Percentiles rank a stretch among this genome's conserved stretches.
These are phyloP conservation scores for Ephestia elutella DNA, from an alignment of 1,140 invertebrate genomes.

Conservation along the genomic window DNA sequence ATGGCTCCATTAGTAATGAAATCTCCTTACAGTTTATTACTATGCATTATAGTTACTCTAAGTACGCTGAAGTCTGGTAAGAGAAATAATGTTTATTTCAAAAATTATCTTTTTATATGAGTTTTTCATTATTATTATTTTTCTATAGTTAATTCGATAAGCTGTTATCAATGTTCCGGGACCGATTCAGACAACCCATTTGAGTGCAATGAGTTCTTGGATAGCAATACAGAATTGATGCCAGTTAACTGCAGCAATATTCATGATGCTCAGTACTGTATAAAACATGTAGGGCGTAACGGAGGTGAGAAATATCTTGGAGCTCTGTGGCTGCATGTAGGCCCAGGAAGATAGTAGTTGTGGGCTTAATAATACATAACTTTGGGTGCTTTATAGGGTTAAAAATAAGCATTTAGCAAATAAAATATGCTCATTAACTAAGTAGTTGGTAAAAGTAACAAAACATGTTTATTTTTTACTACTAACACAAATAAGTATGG, in stretches of 20 bases:
- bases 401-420: too few relatives aligned
- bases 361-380: slow-evolving; percentile 12
- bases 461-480: too few relatives aligned
- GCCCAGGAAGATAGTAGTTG: neutral
- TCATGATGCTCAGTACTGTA: slow-evolving; percentile 89
- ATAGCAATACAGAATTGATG: slow-evolving; percentile 79
- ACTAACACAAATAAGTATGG: too few relatives aligned
- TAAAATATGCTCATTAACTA: too few relatives aligned
- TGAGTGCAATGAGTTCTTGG: slow-evolving; percentile 91
- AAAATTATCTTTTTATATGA: slow-evolving; percentile 16
- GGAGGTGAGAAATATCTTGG: slow-evolving; percentile 82
- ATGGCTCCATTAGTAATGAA: neutral
- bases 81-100: slow-evolving; percentile 14
- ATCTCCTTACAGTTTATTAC: neutral
- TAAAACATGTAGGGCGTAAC: slow-evolving; percentile 95
- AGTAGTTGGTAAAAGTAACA: too few relatives aligned
- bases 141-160: slow-evolving; percentile 78
- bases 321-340: neutral
- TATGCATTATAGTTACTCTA: neutral
- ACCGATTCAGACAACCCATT: slow-evolving; percentile 84
- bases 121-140: slow-evolving; percentile 29
- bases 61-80: neutral
- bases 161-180: slow-evolving; percentile 93
- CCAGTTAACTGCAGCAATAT: slow-evolving; percentile 85
- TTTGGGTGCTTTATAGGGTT: too few relatives aligned